phyloP scores from a whole-genome alignment of 2,797 vertebrate genomes.

The Melanotaenia nigrans region DNA sequence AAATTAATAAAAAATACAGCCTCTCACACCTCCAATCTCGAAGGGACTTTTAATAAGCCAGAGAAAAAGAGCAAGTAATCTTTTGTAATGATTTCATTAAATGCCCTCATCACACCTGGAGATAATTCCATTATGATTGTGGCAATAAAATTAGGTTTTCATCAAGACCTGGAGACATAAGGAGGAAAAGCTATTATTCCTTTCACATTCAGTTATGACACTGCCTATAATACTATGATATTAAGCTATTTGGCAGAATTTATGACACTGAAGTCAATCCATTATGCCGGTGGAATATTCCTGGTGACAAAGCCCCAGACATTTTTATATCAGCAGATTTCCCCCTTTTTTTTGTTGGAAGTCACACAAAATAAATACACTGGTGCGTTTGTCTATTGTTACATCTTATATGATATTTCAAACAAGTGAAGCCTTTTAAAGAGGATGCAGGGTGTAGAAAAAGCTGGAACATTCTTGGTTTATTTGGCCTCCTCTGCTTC shows the following conservation, averaged over 20 bases:
- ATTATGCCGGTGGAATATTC: slow-evolving; percentile 43
- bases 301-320: slow-evolving; percentile 36
- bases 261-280: slow-evolving; percentile 57
- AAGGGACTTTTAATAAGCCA: slow-evolving; percentile 75
- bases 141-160: slow-evolving; percentile 86
- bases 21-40: slow-evolving; percentile 62
- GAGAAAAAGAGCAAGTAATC: slow-evolving; percentile 80
- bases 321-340: neutral
- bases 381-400: neutral
- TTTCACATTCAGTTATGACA: slow-evolving; percentile 72
- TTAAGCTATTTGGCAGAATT: slow-evolving; percentile 73
- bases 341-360: neutral
- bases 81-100: slow-evolving; percentile 85
- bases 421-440: neutral
- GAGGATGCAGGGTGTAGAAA: neutral
- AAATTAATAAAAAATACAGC: slow-evolving; percentile 26
- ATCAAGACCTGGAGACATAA: slow-evolving; percentile 79
- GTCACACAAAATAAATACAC: slow-evolving; percentile 14
- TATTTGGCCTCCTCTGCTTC: neutral
- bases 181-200: slow-evolving; percentile 81
- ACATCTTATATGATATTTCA: neutral
- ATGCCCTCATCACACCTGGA: slow-evolving; percentile 84
- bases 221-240: slow-evolving; percentile 68
- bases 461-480: neutral
- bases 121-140: slow-evolving; percentile 87